A percentile compares a stretch with the other conserved stretches of the same genome.
Evolutionary conservation across 2,797 vertebrate species (phyloP).

Genomic region (Leptoclinus maculatus): DNA sequence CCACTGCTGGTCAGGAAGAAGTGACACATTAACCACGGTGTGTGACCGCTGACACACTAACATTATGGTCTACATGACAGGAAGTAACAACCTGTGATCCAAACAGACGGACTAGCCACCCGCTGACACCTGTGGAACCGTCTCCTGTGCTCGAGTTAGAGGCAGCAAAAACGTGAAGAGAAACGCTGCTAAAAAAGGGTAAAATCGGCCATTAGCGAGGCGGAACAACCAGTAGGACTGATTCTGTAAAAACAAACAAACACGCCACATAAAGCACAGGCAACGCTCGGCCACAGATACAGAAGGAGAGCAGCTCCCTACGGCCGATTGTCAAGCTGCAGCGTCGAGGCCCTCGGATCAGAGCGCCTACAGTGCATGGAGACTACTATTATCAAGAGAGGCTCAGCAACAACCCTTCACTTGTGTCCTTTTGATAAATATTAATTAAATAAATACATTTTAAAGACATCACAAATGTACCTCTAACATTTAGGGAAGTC

Average conservation of each 20-base stretch:
- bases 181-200: not conserved
- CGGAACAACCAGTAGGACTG: not conserved
- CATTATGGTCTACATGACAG: not conserved
- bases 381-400: not conserved
- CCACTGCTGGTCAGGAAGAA: conserved; percentile 2
- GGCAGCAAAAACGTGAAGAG: not conserved
- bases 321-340: not conserved
- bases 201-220: not conserved
- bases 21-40: conserved; percentile 31
- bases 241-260: not conserved
- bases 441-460: conserved; percentile 57
- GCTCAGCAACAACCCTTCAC: conserved; percentile 28
- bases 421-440: conserved; percentile 53
- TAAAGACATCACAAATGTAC: conserved; percentile 39
- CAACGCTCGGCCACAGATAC: too few relatives aligned
- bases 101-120: not conserved
- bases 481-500: conserved; percentile 8
- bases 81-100: not conserved
- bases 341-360: not conserved
- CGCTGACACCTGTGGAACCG: not conserved
- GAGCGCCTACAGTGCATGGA: not conserved
- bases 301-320: too few relatives aligned
- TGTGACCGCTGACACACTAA: not conserved
- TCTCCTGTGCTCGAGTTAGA: not conserved
- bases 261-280: too few relatives aligned